Base-by-base conservation (phyloP, 2,797 vertebrate genomes). In the Phataginus tetradactyla region DNA sequence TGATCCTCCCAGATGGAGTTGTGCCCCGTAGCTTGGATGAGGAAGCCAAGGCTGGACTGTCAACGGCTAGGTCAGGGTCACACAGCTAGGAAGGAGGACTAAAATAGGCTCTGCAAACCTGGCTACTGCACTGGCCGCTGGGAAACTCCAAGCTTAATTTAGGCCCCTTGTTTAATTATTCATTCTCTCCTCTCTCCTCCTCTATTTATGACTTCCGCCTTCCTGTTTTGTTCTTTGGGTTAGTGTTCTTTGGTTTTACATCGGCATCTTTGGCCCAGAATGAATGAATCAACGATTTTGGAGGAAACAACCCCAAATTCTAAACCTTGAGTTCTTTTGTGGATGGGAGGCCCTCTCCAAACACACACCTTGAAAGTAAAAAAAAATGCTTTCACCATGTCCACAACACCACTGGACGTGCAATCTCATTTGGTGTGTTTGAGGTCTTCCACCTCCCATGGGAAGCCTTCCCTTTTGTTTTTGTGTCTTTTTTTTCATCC, bases 161-260 rank as follows among this genome's bases (percentile, higher is more conserved):
- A 96, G 97, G 91, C 42, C 21, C 55, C 90, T 71, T 86, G 87
- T 96, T 97, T 87, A 97, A 97, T 97, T 97, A 97, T 97, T 97
- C 97, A 97, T 96, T 13, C 25, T 57, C 77, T 57, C 45, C 85
- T 90, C 63, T 78, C 91, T 86, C 45, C 34, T 20, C 91, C 90
- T 92, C 72, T 92, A 64, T 95, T 96, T 96, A 89, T 77, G 96
- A 96, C 86, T 97, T 97, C 97, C 78, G 81, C 83, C 88, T 90
- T 75, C 49, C 75, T 69, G 6, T 92, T 68, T 59, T 78, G 57
- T 32, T 91, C 81, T 74, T 78, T 1, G 53, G 55, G 92, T 94
- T 92, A 94, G 86, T 87, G 90, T 81, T 81, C 45, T 92, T 85
- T 88, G 85, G 93, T 96, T 45, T 93, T 91, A 69, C 74, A 63